These are phyloP conservation scores for Nymphicus hollandicus DNA, from an alignment of 2,113 vertebrate species.

Conservation along the genomic window DNA sequence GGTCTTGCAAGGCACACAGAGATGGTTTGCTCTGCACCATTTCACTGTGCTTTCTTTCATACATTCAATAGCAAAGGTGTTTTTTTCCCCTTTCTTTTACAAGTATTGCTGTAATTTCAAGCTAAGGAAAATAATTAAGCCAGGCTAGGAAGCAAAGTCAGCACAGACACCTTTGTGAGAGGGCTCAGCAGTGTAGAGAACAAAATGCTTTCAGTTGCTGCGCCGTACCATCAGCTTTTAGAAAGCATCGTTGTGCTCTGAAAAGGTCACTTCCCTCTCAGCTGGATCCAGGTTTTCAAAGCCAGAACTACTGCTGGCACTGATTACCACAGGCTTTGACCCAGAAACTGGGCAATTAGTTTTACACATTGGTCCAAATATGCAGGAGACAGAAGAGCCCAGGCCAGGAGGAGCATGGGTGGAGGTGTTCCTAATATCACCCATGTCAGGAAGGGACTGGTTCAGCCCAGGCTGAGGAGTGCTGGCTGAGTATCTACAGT, in stretches of 20 bases:
- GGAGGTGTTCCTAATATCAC: neutral
- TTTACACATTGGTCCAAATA: neutral
- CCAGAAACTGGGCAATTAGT: neutral
- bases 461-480: neutral
- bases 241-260: neutral
- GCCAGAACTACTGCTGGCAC: neutral
- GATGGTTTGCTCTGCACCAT: neutral
- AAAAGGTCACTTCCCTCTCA: neutral
- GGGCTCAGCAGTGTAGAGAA: neutral
- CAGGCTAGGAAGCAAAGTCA: neutral
- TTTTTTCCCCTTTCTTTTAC: neutral
- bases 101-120: neutral
- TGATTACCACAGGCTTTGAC: neutral
- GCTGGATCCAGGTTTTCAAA: neutral
- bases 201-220: neutral
- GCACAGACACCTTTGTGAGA: neutral
- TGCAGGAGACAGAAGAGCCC: neutral
- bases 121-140: neutral
- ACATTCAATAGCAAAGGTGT: neutral
- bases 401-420: neutral
- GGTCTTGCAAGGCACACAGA: neutral
- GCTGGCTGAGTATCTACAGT: neutral
- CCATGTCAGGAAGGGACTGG: neutral
- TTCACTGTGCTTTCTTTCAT: neutral
- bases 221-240: neutral